A percentile compares a stretch with the other conserved stretches of the same genome.
These are phyloP conservation scores for Apis florea DNA, from an alignment of 1,140 invertebrate species.

Conservation along the genomic window DNA sequence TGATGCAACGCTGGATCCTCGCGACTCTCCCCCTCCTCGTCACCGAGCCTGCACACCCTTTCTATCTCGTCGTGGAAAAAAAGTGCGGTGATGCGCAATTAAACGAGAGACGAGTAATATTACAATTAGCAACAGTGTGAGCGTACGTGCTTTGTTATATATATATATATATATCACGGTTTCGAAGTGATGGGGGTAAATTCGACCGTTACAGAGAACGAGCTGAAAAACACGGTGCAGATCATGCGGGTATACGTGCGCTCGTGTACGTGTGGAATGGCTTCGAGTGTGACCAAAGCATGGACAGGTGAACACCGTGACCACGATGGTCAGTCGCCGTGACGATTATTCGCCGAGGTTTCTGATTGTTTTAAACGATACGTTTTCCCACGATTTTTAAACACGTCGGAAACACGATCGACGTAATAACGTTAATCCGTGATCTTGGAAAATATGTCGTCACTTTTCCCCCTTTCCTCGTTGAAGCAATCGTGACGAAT, in stretches of 20 bases:
- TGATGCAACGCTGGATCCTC: not conserved
- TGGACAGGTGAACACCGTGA: slow-evolving; percentile 73
- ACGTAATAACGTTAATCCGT: not conserved
- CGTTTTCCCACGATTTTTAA: not conserved
- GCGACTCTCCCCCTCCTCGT: too few species aligned
- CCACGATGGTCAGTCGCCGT: slow-evolving; percentile 70
- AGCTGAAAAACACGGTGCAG: slow-evolving; percentile 54
- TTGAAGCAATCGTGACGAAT: too few species aligned
- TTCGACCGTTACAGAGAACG: slow-evolving; percentile 75
- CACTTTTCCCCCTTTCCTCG: too few species aligned
- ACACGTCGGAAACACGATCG: not conserved
- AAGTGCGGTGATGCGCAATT: not conserved
- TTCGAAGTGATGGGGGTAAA: slow-evolving; percentile 69
- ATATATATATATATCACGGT: slow-evolving; percentile 53
- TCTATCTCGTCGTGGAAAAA: not conserved
- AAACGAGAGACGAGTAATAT: not conserved
- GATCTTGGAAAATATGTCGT: too few species aligned
- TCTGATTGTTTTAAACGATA: slow-evolving; percentile 66
- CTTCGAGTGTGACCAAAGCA: slow-evolving; percentile 2
- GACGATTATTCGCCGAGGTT: slow-evolving; percentile 65
- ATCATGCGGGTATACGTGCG: slow-evolving; percentile 66
- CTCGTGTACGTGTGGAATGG: slow-evolving; percentile 2
- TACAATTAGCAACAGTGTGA: not conserved
- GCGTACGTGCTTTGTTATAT: not conserved
- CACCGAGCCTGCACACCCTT: not conserved